These are phyloP conservation scores for Stramonita haemastoma DNA, from an alignment of 2,888 invertebrate species.

Conservation along the genomic window DNA sequence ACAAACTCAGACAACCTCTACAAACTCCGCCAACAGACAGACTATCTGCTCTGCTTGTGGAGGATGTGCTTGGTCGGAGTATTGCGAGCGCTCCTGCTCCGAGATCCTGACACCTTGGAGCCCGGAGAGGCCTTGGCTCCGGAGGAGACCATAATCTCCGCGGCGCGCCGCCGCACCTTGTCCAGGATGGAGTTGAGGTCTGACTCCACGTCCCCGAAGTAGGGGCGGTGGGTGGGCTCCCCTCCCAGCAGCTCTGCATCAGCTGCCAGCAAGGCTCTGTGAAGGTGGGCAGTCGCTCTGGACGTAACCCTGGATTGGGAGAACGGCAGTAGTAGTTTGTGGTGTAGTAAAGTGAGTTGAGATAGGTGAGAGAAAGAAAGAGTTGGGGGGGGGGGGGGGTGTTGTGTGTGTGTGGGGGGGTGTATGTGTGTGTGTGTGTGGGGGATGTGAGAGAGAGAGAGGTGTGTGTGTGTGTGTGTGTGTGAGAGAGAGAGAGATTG, in stretches of 20 bases:
- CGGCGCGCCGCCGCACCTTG: conserved; percentile 36
- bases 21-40: not conserved
- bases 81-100: not conserved
- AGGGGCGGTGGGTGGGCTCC: conserved; percentile 85
- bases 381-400: too few species aligned
- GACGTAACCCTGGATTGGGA: conserved; percentile 84
- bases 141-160: not conserved
- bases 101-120: not conserved
- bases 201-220: conserved; percentile 88
- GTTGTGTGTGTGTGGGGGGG: not conserved
- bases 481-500: too few species aligned
- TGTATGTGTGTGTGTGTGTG: too few species aligned
- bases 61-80: conserved; percentile 5
- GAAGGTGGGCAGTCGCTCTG: conserved; percentile 87
- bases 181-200: conserved; percentile 81
- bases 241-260: conserved; percentile 92
- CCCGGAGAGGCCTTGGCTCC: not conserved
- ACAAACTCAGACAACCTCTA: too few species aligned
- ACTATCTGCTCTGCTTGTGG: not conserved
- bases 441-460: too few species aligned
- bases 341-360: too few species aligned
- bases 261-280: conserved; percentile 88
- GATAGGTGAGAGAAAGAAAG: not conserved
- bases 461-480: too few species aligned
- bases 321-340: too few species aligned